phyloP scores from a whole-genome alignment of 2,797 vertebrate species.

The Choloepus didactylus region DNA sequence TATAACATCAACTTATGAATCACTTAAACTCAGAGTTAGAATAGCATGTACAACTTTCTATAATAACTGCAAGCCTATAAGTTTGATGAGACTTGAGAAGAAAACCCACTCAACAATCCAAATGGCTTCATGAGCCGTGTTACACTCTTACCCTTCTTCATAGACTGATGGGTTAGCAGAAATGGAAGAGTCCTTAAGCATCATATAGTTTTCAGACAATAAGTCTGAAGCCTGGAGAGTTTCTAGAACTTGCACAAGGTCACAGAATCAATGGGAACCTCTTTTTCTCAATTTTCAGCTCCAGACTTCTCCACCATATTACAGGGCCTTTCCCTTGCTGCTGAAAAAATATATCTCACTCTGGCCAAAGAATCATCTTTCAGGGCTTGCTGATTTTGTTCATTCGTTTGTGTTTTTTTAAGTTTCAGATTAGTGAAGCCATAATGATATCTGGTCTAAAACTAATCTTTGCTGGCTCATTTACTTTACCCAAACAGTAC shows the following conservation, averaged over 20 bases:
- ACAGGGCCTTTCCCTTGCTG: neutral
- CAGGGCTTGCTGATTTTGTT: neutral
- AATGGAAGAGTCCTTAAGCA: neutral
- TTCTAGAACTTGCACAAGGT: neutral
- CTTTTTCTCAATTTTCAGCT: neutral
- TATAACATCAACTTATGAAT: neutral
- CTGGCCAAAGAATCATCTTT: neutral
- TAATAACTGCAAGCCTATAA: neutral
- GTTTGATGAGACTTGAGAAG: neutral
- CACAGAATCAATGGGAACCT: neutral
- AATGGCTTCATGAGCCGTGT: neutral
- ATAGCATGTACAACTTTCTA: neutral
- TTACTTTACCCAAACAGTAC: neutral
- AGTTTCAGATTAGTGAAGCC: neutral
- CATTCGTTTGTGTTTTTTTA: neutral
- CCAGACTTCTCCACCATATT: neutral
- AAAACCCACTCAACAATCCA: slow-evolving; percentile 7
- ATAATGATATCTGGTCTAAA: slow-evolving; percentile 27
- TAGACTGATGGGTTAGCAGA: neutral
- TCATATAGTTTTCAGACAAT: neutral
- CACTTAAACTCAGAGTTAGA: neutral
- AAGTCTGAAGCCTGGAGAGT: neutral
- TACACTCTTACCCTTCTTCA: neutral
- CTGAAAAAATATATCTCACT: neutral
- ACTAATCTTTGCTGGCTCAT: neutral